Conservation (phyloP, 2,113 vertebrate genomes). For the Merops nubicus region DNA sequence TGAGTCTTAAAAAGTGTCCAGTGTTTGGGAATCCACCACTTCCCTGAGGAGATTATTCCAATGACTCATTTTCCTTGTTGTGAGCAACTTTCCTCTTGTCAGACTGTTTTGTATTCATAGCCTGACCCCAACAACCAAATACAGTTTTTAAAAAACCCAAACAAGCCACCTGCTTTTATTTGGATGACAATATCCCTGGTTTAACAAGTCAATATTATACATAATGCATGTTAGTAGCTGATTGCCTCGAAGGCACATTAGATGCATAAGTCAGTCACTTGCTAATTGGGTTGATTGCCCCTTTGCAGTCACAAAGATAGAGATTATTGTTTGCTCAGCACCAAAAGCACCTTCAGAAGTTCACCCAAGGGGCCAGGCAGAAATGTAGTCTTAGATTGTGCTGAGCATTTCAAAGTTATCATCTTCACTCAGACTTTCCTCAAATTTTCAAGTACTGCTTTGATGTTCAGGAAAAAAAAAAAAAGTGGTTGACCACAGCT, state of each 20-base stretch:
- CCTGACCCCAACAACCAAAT: neutral
- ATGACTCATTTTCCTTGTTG: neutral
- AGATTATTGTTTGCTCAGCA: neutral
- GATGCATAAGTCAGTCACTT: conserved; percentile 12
- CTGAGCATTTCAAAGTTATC: neutral
- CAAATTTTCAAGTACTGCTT: neutral
- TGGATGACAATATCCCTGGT: neutral
- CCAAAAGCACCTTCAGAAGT: conserved; percentile 29
- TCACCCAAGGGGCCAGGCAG: neutral
- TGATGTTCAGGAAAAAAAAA: neutral
- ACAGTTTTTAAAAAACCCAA: accelerated
- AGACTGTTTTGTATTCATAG: neutral
- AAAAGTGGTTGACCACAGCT: neutral
- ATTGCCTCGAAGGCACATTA: conserved; percentile 37
- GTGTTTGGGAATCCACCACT: neutral
- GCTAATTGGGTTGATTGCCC: neutral
- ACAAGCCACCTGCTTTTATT: neutral
- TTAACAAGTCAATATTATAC: conserved; percentile 17
- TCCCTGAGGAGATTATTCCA: neutral
- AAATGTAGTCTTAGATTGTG: neutral
- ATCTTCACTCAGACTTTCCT: neutral
- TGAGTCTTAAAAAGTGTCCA: neutral
- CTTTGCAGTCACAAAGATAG: neutral
- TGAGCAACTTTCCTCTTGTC: neutral
- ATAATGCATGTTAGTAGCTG: conserved; percentile 9